These are phyloP conservation scores for Entomobrya multifasciata DNA, from an alignment of 2,888 invertebrate genomes.

Conservation along the genomic window DNA sequence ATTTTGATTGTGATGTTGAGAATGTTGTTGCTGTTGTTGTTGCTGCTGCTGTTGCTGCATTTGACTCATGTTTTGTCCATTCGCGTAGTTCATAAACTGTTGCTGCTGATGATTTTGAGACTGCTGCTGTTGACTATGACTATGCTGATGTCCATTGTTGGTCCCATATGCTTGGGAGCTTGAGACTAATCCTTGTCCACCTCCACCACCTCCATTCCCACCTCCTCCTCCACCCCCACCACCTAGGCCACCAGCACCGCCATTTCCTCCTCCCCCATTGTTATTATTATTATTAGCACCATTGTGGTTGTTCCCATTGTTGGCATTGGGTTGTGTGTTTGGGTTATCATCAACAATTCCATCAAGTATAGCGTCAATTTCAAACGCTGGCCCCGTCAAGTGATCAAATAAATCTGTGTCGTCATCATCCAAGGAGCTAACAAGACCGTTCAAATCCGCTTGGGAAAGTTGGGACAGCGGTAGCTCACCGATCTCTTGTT, in stretches of 20 bases:
- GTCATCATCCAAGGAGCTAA: conserved; percentile 85
- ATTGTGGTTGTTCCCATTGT: conserved; percentile 57
- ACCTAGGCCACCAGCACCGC: not conserved
- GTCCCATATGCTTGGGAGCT: conserved; percentile 33
- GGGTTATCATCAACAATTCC: conserved; percentile 78
- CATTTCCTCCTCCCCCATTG: conserved; percentile 21
- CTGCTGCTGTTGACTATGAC: conserved; percentile 47
- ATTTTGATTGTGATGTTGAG: conserved; percentile 73
- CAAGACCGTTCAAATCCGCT: conserved; percentile 87
- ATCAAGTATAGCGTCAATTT: conserved; percentile 85
- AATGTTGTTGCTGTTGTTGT: conserved; percentile 80
- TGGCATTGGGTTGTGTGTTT: conserved; percentile 25
- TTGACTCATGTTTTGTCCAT: conserved; percentile 56
- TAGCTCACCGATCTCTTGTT: conserved; percentile 64
- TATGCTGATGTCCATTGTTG: conserved; percentile 44
- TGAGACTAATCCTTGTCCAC: conserved; percentile 59
- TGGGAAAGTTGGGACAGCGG: conserved; percentile 87
- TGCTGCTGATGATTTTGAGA: conserved; percentile 36
- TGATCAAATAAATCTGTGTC: conserved; percentile 91
- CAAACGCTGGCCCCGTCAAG: conserved; percentile 91
- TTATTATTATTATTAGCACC: conserved; percentile 57
- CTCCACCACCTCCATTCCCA: conserved; percentile 21
- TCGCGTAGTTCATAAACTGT: conserved; percentile 55
- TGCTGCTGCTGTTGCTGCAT: conserved; percentile 81
- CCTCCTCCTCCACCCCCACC: conserved; percentile 26